A percentile compares a stretch with the other conserved stretches of the same genome.
Conservation (phyloP, 2,797 vertebrate genomes). For the Fundulus diaphanus region DNA sequence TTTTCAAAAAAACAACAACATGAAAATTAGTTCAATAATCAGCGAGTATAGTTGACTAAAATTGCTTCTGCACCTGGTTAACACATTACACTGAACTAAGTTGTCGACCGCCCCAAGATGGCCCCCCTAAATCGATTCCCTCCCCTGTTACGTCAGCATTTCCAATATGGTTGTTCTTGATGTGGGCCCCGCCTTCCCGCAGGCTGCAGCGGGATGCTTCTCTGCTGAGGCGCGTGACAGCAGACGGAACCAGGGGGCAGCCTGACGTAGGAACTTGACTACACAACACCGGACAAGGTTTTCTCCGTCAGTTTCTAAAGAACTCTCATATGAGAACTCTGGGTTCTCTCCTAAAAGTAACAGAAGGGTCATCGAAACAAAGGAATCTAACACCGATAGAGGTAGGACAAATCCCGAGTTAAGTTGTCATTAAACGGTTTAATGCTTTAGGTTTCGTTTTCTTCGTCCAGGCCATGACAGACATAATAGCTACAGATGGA, state of each 20-base stretch:
- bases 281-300: not conserved
- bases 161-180: too few species aligned
- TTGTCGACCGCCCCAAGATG: too few species aligned
- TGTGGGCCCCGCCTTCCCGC: too few species aligned
- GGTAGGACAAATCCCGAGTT: not conserved
- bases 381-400: not conserved
- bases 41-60: too few species aligned
- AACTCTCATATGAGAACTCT: not conserved
- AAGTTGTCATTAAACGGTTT: not conserved
- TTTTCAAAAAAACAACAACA: too few species aligned
- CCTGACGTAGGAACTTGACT: not conserved
- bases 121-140: too few species aligned
- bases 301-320: not conserved
- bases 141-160: too few species aligned
- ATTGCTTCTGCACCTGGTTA: too few species aligned
- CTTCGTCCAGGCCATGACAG: not conserved
- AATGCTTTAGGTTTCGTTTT: conserved; percentile 1
- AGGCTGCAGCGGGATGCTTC: too few species aligned
- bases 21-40: too few species aligned
- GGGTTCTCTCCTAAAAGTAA: not conserved
- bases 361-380: not conserved
- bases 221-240: not conserved
- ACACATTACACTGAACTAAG: too few species aligned
- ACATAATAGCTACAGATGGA: not conserved
- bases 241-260: not conserved